Conservation (phyloP, 2,888 invertebrate genomes). For the Mongoloraphidia duomilia region DNA sequence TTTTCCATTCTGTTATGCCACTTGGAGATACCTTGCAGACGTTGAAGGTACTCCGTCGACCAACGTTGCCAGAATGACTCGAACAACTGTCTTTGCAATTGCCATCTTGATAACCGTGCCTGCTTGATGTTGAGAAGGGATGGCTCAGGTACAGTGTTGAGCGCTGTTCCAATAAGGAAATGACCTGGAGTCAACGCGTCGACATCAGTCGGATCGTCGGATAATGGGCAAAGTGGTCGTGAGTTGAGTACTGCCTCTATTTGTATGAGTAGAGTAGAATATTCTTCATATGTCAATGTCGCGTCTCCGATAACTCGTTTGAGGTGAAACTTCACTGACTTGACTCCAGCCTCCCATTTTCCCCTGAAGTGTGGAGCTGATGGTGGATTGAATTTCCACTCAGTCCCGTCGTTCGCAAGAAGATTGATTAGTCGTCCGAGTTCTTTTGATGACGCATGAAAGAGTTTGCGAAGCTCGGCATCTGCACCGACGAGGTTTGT, state of each 20-base stretch:
- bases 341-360: too few species aligned
- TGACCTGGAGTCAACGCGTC: slow-evolving; percentile 15
- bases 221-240: slow-evolving; percentile 16
- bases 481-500: slow-evolving; percentile 17
- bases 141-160: slow-evolving; percentile 14
- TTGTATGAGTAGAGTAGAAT: slow-evolving; percentile 16
- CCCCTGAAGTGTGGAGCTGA: slow-evolving; percentile 18
- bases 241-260: slow-evolving; percentile 20
- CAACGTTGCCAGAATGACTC: slow-evolving; percentile 15
- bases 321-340: slow-evolving; percentile 19
- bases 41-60: slow-evolving; percentile 12
- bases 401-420: slow-evolving; percentile 10
- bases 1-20: slow-evolving; percentile 7
- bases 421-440: not conserved
- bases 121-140: slow-evolving; percentile 3
- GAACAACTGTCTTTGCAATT: slow-evolving; percentile 9
- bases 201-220: slow-evolving; percentile 15
- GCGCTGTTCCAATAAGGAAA: slow-evolving; percentile 16
- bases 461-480: slow-evolving; percentile 6
- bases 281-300: slow-evolving; percentile 18
- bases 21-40: slow-evolving; percentile 13
- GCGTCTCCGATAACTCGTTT: slow-evolving; percentile 14
- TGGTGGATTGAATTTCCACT: slow-evolving; percentile 21
- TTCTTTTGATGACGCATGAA: not conserved
- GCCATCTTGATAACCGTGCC: slow-evolving; percentile 11